Conservation (phyloP, 2,797 vertebrate genomes). For the Heliangelus exortis region DNA sequence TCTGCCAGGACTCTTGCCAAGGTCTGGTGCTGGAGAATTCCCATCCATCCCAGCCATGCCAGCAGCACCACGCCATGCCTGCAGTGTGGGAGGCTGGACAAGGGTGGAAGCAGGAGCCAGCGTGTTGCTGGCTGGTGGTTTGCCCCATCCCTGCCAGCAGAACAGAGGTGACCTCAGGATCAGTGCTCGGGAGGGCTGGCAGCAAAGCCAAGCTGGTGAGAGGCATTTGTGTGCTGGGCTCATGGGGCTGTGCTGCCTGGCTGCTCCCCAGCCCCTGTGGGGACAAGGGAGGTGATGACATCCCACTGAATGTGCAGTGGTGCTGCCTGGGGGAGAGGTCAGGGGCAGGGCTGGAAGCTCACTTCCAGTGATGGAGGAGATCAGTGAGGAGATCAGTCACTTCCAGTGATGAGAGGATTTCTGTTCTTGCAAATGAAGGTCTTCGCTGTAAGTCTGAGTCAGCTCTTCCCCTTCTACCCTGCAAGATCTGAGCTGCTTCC, state of each 20-base stretch:
- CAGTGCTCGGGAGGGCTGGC: not conserved
- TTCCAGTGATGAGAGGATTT: rapidly evolving
- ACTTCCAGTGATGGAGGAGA: rapidly evolving
- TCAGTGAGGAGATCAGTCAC: not conserved
- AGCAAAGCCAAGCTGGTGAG: conserved; percentile 23
- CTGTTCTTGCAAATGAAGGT: not conserved
- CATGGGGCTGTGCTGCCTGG: not conserved
- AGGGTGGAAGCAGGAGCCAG: not conserved
- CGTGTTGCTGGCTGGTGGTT: not conserved
- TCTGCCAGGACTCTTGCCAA: not conserved
- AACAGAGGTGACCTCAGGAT: not conserved
- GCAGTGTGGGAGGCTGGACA: not conserved
- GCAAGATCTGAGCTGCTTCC: not conserved
- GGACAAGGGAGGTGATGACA: not conserved
- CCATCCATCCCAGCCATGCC: not conserved
- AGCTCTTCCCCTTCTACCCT: not conserved
- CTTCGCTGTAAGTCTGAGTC: not conserved
- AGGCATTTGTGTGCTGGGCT: not conserved
- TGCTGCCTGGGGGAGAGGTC: not conserved
- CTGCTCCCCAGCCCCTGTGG: not conserved
- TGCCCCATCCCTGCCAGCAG: not conserved
- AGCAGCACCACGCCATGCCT: too few relatives aligned
- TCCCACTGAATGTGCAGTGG: not conserved
- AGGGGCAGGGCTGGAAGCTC: rapidly evolving
- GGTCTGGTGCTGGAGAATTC: not conserved